A percentile compares a stretch with the other conserved stretches of the same genome.
phyloP scores from a whole-genome alignment of 2,888 invertebrate genomes.

The Papilio protenor region DNA sequence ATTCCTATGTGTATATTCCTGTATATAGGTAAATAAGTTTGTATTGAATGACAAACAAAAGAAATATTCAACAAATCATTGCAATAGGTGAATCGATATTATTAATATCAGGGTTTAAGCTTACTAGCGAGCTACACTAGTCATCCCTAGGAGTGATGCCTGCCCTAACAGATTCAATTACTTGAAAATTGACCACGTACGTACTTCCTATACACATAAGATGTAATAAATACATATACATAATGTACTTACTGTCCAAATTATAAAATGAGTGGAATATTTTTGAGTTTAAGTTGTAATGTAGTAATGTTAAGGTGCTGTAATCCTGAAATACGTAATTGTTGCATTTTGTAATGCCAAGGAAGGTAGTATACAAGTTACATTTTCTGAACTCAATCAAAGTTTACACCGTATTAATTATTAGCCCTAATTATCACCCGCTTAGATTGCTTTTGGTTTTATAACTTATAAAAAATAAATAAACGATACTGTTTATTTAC shows the following conservation, averaged over 20 bases:
- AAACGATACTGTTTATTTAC: no score
- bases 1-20: slow-evolving; percentile 25
- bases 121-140: slow-evolving; percentile 52
- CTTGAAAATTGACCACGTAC: slow-evolving; percentile 73
- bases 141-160: slow-evolving; percentile 58
- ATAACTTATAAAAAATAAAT: no score
- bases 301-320: neutral
- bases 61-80: neutral
- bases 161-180: slow-evolving; percentile 77
- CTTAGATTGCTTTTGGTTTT: no score
- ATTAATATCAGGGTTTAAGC: slow-evolving; percentile 57
- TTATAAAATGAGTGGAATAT: neutral
- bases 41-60: neutral
- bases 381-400: no score
- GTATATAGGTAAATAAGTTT: no score
- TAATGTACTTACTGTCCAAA: neutral
- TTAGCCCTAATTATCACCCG: no score
- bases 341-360: no score
- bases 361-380: no score
- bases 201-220: slow-evolving; percentile 58
- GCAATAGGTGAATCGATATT: slow-evolving; percentile 50
- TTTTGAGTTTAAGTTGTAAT: neutral
- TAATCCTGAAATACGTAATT: neutral
- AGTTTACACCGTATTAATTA: no score
- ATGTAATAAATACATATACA: neutral